Evolutionary conservation across 2,797 vertebrate genomes (phyloP).

Genomic region (Adelosebastes latens): DNA sequence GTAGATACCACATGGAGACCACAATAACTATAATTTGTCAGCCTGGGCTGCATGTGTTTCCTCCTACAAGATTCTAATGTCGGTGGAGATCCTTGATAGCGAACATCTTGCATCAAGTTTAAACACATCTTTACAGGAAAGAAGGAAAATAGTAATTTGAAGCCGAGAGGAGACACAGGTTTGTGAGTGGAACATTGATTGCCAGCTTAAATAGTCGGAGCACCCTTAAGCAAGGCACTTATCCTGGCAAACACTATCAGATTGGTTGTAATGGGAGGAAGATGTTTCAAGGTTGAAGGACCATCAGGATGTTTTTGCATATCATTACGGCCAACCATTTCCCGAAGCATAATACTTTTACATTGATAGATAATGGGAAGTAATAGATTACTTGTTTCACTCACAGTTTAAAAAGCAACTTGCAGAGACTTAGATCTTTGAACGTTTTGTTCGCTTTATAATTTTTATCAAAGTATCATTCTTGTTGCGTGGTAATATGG

Average conservation of each 20-base stretch:
- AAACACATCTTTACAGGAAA: neutral
- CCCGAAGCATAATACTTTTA: neutral
- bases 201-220: neutral
- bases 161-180: neutral
- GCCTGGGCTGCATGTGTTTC: neutral
- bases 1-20: neutral
- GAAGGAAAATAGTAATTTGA: neutral
- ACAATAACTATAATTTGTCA: neutral
- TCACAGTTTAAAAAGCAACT: neutral
- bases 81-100: neutral
- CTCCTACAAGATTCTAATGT: neutral
- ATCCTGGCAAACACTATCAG: neutral
- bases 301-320: neutral
- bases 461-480: slow-evolving; percentile 3
- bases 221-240: neutral
- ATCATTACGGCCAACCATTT: neutral
- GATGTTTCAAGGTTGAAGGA: neutral
- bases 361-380: neutral
- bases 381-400: neutral
- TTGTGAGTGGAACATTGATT: neutral
- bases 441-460: slow-evolving; percentile 6
- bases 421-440: neutral
- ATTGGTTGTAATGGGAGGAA: neutral
- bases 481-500: neutral
- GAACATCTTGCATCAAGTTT: neutral